phyloP scores from a whole-genome alignment of 2,888 invertebrate genomes.

The Diadegma fenestrale region DNA sequence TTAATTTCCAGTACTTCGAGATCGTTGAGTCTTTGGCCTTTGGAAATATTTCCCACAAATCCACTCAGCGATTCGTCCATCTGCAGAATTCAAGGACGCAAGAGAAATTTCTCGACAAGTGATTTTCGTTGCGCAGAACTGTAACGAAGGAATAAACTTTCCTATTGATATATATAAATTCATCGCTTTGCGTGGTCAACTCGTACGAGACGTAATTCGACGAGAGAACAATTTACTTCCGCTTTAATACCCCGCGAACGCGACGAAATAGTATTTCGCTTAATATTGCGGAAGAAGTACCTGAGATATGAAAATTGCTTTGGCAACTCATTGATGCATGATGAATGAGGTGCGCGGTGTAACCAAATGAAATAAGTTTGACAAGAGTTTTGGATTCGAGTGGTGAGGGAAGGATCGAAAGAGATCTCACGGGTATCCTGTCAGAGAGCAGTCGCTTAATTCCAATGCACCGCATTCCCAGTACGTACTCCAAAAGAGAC shows the following conservation, averaged over 20 bases:
- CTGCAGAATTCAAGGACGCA: slow-evolving; percentile 24
- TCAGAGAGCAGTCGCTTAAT: slow-evolving; percentile 54
- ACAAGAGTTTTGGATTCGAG: slow-evolving; percentile 76
- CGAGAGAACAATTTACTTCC: slow-evolving; percentile 74
- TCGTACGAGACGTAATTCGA: slow-evolving; percentile 38
- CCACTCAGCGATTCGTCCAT: slow-evolving; percentile 34
- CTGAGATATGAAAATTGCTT: slow-evolving; percentile 33
- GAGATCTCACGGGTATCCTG: slow-evolving; percentile 72
- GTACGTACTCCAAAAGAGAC: slow-evolving; percentile 56
- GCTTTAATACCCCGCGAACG: slow-evolving; percentile 73
- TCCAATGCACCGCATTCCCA: slow-evolving; percentile 33
- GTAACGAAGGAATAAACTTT: neutral
- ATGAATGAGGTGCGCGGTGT: slow-evolving; percentile 13
- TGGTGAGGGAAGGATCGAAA: slow-evolving; percentile 55
- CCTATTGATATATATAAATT: neutral
- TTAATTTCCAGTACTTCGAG: neutral
- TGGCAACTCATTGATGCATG: slow-evolving; percentile 26
- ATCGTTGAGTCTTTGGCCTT: neutral
- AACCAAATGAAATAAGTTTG: slow-evolving; percentile 65
- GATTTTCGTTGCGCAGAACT: slow-evolving; percentile 34
- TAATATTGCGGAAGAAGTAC: slow-evolving; percentile 28
- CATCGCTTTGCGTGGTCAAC: neutral
- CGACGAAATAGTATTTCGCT: slow-evolving; percentile 53
- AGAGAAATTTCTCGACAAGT: slow-evolving; percentile 3
- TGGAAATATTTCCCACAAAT: slow-evolving; percentile 46